These are phyloP conservation scores for Microplitis mediator DNA, from an alignment of 1,140 invertebrate species.

Conservation along the genomic window DNA sequence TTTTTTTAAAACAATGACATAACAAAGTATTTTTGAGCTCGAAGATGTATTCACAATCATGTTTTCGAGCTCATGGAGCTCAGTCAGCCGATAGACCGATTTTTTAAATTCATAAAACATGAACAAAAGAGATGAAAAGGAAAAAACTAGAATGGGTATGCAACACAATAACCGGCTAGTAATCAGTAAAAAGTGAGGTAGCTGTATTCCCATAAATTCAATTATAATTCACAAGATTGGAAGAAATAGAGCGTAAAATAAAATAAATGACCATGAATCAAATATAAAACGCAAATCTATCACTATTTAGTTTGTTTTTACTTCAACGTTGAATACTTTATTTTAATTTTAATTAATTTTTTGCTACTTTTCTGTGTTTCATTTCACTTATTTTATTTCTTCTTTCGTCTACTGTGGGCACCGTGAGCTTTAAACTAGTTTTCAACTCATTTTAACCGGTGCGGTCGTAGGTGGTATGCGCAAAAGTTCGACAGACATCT, in stretches of 20 bases:
- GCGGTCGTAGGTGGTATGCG: not conserved
- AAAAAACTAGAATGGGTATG: not conserved
- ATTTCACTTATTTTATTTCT: not conserved
- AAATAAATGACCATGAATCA: conserved; percentile 31
- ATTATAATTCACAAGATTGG: conserved; percentile 27
- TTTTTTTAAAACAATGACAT: too few species aligned
- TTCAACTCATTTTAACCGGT: conserved; percentile 35
- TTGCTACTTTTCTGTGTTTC: not conserved
- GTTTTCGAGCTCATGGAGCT: too few species aligned
- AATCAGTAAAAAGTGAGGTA: not conserved
- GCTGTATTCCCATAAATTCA: conserved; percentile 19
- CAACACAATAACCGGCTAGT: not conserved
- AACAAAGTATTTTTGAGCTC: too few species aligned
- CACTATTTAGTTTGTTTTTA: not conserved
- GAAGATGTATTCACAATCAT: too few species aligned
- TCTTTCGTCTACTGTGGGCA: conserved; percentile 4
- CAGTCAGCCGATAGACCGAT: too few species aligned
- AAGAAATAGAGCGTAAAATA: conserved; percentile 9
- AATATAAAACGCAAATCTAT: not conserved
- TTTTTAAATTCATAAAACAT: too few species aligned
- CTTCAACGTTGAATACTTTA: not conserved
- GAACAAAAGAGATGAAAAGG: too few species aligned
- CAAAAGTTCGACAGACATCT: conserved; percentile 21
- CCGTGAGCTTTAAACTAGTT: conserved; percentile 30
- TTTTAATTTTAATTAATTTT: not conserved